A percentile compares a stretch with the other conserved stretches of the same genome.
Conservation (phyloP, 2,113 vertebrate species). For the Vimba vimba region DNA sequence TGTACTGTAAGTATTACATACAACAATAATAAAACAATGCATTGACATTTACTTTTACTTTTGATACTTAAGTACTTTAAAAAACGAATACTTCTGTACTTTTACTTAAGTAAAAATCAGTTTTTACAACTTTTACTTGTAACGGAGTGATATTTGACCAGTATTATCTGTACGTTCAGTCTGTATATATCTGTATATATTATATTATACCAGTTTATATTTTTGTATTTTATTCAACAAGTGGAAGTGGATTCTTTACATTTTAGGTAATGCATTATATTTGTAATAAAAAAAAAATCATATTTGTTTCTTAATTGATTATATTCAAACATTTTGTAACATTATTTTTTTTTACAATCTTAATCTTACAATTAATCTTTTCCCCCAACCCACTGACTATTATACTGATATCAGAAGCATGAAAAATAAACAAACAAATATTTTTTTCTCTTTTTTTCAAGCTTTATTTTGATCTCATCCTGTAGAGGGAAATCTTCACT, state of each 20-base stretch:
- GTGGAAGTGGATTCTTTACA: not conserved
- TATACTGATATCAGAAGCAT: not conserved
- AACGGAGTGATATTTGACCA: too few species aligned
- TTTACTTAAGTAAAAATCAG: too few species aligned
- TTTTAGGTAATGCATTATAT: not conserved
- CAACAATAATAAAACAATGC: too few species aligned
- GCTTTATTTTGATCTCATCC: conserved; percentile 66
- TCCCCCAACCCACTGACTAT: not conserved
- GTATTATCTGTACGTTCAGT: too few species aligned
- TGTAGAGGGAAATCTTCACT: conserved; percentile 65
- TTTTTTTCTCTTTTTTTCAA: conserved; percentile 61
- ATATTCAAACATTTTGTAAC: not conserved
- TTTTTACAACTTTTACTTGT: too few species aligned
- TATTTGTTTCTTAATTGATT: not conserved
- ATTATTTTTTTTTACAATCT: not conserved
- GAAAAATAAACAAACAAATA: conserved; percentile 7
- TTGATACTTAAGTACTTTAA: too few species aligned
- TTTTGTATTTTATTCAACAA: not conserved
- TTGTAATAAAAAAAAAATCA: not conserved
- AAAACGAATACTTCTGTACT: too few species aligned
- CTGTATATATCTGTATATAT: not conserved
- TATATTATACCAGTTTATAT: not conserved
- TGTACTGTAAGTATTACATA: too few species aligned
- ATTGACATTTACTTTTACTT: too few species aligned
- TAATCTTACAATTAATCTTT: not conserved